Conservation (phyloP, 2,888 invertebrate species). For the Netelia inedita region DNA sequence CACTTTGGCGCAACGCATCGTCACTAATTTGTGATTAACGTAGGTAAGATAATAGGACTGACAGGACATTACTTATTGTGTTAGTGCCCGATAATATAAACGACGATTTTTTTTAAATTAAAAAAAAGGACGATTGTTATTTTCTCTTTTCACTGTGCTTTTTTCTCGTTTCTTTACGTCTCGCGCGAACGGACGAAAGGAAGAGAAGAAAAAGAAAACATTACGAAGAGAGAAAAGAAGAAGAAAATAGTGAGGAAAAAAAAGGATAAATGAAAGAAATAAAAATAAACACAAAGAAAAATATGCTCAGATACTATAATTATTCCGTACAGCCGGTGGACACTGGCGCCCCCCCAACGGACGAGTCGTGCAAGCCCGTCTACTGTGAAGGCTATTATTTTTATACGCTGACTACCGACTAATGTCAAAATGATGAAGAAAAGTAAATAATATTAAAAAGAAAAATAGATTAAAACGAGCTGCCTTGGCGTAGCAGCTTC, state of each 20-base stretch:
- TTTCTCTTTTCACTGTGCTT: constrained; percentile 15
- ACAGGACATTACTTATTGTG: constrained; percentile 78
- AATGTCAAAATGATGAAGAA: constrained; percentile 44
- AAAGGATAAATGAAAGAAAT: constrained; percentile 5
- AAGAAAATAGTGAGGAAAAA: constrained; percentile 13
- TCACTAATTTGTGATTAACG: constrained; percentile 81
- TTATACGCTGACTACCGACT: constrained; percentile 77
- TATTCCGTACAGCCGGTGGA: constrained; percentile 73
- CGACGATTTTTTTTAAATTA: constrained; percentile 33
- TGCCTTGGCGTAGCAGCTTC: constrained; percentile 72
- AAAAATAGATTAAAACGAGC: constrained; percentile 59
- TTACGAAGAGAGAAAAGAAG: constrained; percentile 3
- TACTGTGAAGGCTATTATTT: constrained; percentile 83
- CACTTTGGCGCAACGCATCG: constrained; percentile 58
- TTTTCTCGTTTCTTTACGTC: background rate
- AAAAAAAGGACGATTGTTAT: background rate
- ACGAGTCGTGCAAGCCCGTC: constrained; percentile 63
- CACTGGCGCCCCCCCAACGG: constrained; percentile 67
- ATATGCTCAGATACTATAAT: constrained; percentile 78
- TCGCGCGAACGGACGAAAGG: background rate
- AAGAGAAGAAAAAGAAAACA: background rate
- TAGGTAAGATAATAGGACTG: constrained; percentile 81
- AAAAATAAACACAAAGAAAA: constrained; percentile 53
- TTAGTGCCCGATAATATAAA: constrained; percentile 75
- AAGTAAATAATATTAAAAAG: constrained; percentile 39